Evolutionary conservation across 2,113 vertebrate genomes (phyloP).

Genomic region (Psilopogon haemacephalus): DNA sequence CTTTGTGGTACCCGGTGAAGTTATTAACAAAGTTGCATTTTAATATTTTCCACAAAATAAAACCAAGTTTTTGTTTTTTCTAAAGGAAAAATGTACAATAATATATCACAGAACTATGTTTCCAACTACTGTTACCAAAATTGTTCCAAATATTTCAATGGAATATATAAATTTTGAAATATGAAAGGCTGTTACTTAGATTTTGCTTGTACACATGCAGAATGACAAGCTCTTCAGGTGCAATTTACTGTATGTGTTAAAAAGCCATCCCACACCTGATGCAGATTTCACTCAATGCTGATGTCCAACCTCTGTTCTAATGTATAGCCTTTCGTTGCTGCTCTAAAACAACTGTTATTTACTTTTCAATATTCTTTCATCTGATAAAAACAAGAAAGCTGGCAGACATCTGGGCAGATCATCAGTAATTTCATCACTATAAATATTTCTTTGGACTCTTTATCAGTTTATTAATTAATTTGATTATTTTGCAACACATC

Average conservation of each 20-base stretch:
- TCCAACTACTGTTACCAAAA: not conserved
- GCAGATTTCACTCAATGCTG: not conserved
- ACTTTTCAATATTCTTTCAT: not conserved
- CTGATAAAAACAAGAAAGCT: not conserved
- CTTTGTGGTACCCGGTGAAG: not conserved
- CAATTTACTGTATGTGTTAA: not conserved
- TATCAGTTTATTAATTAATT: not conserved
- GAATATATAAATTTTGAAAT: not conserved
- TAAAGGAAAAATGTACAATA: not conserved
- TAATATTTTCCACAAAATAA: not conserved
- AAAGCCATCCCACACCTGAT: not conserved
- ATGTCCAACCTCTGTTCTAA: not conserved
- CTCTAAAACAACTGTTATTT: not conserved
- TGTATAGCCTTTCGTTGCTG: not conserved
- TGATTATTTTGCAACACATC: not conserved
- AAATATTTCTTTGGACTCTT: not conserved
- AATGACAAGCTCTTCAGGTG: not conserved
- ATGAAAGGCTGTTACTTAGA: not conserved
- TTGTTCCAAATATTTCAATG: not conserved
- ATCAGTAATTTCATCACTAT: not conserved
- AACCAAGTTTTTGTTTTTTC: not conserved
- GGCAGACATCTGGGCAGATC: not conserved
- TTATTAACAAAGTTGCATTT: not conserved
- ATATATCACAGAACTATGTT: not conserved
- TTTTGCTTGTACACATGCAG: not conserved